Conservation (phyloP, 1,140 invertebrate species). For the Sycobia sp. region DNA sequence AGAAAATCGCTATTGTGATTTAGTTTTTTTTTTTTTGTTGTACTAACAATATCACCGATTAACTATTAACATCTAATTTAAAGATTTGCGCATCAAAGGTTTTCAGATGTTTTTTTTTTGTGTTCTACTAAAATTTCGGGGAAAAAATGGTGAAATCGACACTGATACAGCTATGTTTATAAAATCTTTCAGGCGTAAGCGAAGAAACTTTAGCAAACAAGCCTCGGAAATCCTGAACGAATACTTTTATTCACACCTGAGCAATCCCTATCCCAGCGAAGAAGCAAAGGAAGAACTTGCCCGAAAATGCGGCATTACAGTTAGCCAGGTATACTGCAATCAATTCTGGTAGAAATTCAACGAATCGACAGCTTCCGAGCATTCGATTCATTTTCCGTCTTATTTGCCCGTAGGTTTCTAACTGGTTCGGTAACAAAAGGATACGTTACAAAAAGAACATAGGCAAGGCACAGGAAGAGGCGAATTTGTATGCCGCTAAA, state of each 20-base stretch:
- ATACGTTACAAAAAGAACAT: conserved; percentile 99
- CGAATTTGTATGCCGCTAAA: conserved; percentile 98
- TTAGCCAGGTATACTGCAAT: conserved; percentile 77
- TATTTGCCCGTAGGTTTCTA: conserved; percentile 82
- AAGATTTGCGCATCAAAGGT: too few relatives aligned
- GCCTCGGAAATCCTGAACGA: conserved; percentile 99
- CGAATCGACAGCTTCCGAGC: too few relatives aligned
- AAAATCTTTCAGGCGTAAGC: conserved; percentile 79
- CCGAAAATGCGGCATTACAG: conserved; percentile 98
- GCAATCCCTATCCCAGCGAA: conserved; percentile 99
- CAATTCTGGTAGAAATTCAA: neutral
- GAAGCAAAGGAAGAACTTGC: conserved; percentile 99
- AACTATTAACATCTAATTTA: too few relatives aligned
- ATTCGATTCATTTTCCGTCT: neutral
- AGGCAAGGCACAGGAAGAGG: conserved; percentile 99
- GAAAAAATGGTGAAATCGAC: too few relatives aligned
- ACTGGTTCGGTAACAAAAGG: conserved; percentile 99
- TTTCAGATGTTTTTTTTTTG: too few relatives aligned
- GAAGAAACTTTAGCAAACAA: conserved; percentile 99
- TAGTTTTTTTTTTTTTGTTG: too few relatives aligned
- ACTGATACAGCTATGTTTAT: neutral
- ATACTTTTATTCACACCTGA: conserved; percentile 99
- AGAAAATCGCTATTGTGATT: too few relatives aligned
- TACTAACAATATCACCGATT: too few relatives aligned
- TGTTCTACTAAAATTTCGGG: too few relatives aligned